Evolutionary conservation across 2,797 vertebrate genomes (phyloP), one percentile per base, ranked within the genome.

Genomic region (Myripristis murdjan): DNA sequence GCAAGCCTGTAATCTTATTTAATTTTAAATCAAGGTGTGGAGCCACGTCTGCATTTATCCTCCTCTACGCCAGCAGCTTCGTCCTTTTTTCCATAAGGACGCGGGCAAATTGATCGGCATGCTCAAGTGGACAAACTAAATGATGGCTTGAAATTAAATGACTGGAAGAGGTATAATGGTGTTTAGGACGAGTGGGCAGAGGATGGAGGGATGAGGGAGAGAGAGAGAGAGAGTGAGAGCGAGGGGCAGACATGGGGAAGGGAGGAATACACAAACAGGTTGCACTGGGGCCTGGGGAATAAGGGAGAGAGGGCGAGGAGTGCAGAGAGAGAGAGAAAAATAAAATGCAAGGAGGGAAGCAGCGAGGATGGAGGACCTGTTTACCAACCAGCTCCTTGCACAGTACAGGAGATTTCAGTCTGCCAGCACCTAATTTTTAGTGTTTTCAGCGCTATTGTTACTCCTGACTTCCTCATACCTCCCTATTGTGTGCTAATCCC

Each of bases 241-340:
- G 16, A 65, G 62, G 75, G 80, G n/a, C n/a, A n/a, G n/a, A n/a
- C n/a, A n/a, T n/a, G n/a, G n/a, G n/a, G n/a, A n/a, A 83, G 80
- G 70, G 75, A 87, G 78, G 88, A 92, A 89, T 91, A 89, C 87
- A 91, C 88, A 91, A 90, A 91, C 91, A 91, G 87, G 92, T 93
- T 91, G 90, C 81, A 78, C 66, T 77, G 84, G 81, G 90, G 81
- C 90, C 84, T 86, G 70, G 91, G 89, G 90, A 91, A 86, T 89
- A 76, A 59, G 26, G 33, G 7, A 57, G 64, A 44, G 58, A 60
- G 63, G 55, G 68, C 16, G 49, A 22, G 3, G 62, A 73, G n/a
- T n/a, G 72, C 44, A 70, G 43, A 77, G 53, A 57, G 46, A 33
- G 41, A 72, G 51, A 48, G 44, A 49, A 51, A 89, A 87, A 91